Evolutionary conservation across 2,797 vertebrate genomes (phyloP).

Genomic region (Sciurus carolinensis): DNA sequence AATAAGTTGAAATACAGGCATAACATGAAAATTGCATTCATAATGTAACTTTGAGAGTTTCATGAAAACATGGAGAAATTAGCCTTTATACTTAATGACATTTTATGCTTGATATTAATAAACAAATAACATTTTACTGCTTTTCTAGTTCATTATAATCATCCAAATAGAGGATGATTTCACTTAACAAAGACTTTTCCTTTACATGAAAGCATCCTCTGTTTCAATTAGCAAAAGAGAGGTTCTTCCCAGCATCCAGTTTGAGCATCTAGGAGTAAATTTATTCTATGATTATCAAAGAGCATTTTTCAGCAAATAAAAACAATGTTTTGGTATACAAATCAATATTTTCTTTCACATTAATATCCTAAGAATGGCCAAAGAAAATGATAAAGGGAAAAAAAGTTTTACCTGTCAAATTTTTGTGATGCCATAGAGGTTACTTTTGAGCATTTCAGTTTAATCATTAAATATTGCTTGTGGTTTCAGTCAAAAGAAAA

Average conservation of each 20-base stretch:
- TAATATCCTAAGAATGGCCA: slow-evolving; percentile 17
- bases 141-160: slow-evolving; percentile 46
- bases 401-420: slow-evolving; percentile 37
- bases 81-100: neutral
- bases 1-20: neutral
- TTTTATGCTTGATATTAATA: slow-evolving; percentile 6
- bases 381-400: slow-evolving; percentile 12
- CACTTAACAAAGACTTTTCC: neutral
- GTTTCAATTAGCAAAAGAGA: slow-evolving; percentile 33
- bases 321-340: neutral
- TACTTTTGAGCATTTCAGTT: neutral
- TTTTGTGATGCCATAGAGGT: slow-evolving; percentile 6
- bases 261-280: neutral
- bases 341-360: neutral
- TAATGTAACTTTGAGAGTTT: neutral
- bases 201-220: neutral
- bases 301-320: neutral
- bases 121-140: neutral
- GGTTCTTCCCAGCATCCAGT: neutral
- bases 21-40: neutral
- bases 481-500: neutral
- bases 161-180: neutral
- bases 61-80: neutral
- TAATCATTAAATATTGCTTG: slow-evolving; percentile 18
- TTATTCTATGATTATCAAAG: neutral